phyloP scores from a whole-genome alignment of 2,888 invertebrate genomes.

The Teleiodes luculella region DNA sequence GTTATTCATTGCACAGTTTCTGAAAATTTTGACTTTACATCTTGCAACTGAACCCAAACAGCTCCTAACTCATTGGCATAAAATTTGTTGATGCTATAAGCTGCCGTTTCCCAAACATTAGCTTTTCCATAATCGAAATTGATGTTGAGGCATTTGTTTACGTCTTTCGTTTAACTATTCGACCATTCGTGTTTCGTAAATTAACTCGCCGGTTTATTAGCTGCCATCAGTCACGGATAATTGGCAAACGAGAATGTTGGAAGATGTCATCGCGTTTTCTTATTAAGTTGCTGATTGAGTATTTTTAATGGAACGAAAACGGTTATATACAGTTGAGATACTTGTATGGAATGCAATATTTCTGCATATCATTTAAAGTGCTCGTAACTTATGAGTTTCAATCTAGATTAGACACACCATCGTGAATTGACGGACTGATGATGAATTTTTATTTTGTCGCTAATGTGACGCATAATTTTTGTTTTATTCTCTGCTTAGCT shows the following conservation, averaged over 20 bases:
- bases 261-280: slow-evolving; percentile 35
- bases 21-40: no score
- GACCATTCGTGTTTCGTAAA: slow-evolving; percentile 40
- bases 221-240: slow-evolving; percentile 42
- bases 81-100: slow-evolving; percentile 27
- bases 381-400: no score
- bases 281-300: background rate
- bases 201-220: slow-evolving; percentile 47
- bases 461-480: no score
- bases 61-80: background rate
- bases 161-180: slow-evolving; percentile 46
- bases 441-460: no score
- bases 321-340: no score
- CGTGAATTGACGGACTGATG: no score
- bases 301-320: background rate
- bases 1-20: no score
- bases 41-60: slow-evolving; percentile 1
- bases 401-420: no score
- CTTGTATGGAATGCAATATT: no score
- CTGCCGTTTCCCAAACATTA: slow-evolving; percentile 41
- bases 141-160: slow-evolving; percentile 51
- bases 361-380: no score
- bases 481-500: no score
- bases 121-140: slow-evolving; percentile 42
- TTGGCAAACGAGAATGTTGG: slow-evolving; percentile 36